These are phyloP conservation scores for Cosmopolites sordidus DNA, from an alignment of 2,888 invertebrate genomes.

Conservation along the genomic window DNA sequence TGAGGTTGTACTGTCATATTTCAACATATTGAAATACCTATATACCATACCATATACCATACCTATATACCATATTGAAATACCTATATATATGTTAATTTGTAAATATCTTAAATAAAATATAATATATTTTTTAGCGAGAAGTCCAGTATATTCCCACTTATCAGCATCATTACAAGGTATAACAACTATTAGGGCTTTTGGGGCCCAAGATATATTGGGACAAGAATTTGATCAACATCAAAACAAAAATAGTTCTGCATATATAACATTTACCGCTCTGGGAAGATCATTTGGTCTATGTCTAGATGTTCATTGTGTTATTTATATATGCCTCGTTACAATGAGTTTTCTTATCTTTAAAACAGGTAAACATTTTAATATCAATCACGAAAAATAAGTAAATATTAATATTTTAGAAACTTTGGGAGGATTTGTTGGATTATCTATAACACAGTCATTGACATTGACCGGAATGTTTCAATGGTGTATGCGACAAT, in stretches of 20 bases:
- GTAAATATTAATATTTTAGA: constrained; percentile 37
- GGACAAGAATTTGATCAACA: constrained; percentile 58
- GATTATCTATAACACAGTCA: constrained; percentile 46
- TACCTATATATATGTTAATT: no score
- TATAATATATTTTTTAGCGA: constrained; percentile 51
- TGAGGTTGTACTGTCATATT: no score
- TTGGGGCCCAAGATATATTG: constrained; percentile 60
- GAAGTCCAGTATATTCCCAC: constrained; percentile 74
- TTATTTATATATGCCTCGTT: constrained; percentile 61
- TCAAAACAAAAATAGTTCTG: constrained; percentile 64
- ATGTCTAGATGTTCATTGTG: constrained; percentile 64
- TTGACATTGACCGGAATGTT: constrained; percentile 55
- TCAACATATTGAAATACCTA: no score
- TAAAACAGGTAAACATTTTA: constrained; percentile 50
- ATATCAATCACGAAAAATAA: no score
- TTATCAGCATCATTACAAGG: constrained; percentile 72
- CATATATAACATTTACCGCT: constrained; percentile 63
- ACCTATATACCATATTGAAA: no score
- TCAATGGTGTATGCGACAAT: constrained; percentile 77
- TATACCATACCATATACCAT: no score
- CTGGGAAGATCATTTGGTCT: constrained; percentile 67
- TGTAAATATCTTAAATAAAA: neutral
- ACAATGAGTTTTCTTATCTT: constrained; percentile 61
- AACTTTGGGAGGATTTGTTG: constrained; percentile 44
- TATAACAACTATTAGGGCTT: constrained; percentile 69